A percentile compares a stretch with the other conserved stretches of the same genome.
These are phyloP conservation scores for Catocala fraxini DNA, from an alignment of 2,888 invertebrate genomes.

Conservation along the genomic window DNA sequence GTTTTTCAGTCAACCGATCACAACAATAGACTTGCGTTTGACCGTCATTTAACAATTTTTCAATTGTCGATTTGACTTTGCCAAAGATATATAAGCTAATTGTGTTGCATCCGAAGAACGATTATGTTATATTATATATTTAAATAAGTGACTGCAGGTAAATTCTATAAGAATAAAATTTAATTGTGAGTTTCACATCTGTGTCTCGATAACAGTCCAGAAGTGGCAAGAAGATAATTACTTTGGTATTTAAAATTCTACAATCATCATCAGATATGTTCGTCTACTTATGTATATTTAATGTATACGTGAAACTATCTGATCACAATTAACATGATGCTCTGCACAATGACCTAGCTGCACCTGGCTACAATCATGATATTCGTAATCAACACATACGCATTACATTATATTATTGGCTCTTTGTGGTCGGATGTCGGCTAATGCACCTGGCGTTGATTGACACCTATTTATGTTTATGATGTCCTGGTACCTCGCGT, in stretches of 20 bases:
- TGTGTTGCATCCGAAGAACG: no score
- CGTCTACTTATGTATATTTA: slow-evolving; percentile 8
- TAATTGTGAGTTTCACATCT: no score
- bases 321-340: slow-evolving; percentile 19
- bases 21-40: no score
- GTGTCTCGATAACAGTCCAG: no score
- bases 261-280: slow-evolving; percentile 1
- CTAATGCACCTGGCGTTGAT: slow-evolving; percentile 5
- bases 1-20: no score
- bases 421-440: slow-evolving; percentile 2
- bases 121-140: no score
- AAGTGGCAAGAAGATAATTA: slow-evolving; percentile 8
- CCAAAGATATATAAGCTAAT: no score
- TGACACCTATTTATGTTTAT: slow-evolving; percentile 2
- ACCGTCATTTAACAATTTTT: no score
- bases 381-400: not conserved
- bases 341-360: slow-evolving; percentile 15
- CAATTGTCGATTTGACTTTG: no score
- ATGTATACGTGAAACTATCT: slow-evolving; percentile 15
- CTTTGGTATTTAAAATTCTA: not conserved
- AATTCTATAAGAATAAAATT: no score
- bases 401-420: not conserved
- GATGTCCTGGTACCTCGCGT: not conserved
- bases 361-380: slow-evolving; percentile 16
- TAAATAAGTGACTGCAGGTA: no score